Evolutionary conservation across 2,113 vertebrate genomes (phyloP), one percentile per base, ranked within the genome.

Genomic region (Rhea pennata): DNA sequence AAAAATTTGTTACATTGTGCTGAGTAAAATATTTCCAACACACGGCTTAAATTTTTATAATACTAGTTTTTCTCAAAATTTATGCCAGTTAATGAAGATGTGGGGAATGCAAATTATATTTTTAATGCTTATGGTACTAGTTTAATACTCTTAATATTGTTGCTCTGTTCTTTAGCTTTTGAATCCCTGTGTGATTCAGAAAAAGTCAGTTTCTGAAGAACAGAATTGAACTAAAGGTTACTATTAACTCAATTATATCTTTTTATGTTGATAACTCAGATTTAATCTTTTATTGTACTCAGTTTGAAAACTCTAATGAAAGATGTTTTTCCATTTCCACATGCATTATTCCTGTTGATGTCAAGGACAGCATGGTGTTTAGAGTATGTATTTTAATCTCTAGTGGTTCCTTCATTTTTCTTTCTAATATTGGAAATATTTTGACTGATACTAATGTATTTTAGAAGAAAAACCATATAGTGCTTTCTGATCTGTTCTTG

Each of bases 401-500:
- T 76, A 59, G 50, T 36, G n/a, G 10, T 6, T 64, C 23, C 90
- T 84, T 78, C 50, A 23, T 15, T 92, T 94, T 88, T 77, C 27
- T 21, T 75, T 79, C 44, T 78, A 87, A 42, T 2, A 5, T 81
- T 64, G 90, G 40, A 71, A 3, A 19, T 82, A 51, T 69, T 84
- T 92, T 31, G 53, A 14, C 21, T 61, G 46, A 81, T 84, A 8
- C 29, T 67, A 46, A 56, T 29, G 15, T 36, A 39, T 82, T 93
- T 92, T 83, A 90, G 77, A 92, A 89, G 83, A 36, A 36, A 36
- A 36, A 81, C 10, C 21, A 8, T 71, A 66, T 17, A 90, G 9
- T 61, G 21, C 76, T 23, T 95, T 95, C 50, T 96, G 81, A 91
- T 95, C 67, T 92, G 71, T 54, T 50, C 44, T 89, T 87, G 87